Conservation (phyloP, 1,140 invertebrate species). For the Matsumurasca onukii region DNA sequence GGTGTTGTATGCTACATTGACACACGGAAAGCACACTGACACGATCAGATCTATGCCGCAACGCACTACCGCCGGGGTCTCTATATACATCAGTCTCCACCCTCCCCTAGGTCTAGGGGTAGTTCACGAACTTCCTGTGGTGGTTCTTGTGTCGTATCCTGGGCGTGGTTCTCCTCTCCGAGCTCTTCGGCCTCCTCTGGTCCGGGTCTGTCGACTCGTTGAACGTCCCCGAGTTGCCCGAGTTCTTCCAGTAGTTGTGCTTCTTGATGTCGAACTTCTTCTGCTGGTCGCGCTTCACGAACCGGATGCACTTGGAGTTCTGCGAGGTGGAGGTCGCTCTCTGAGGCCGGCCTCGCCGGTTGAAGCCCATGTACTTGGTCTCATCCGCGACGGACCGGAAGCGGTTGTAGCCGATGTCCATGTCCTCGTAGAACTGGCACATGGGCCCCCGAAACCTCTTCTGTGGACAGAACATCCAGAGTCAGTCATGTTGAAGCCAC, state of each 20-base stretch:
- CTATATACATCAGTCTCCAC: neutral
- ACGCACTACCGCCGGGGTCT: neutral
- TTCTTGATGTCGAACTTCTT: conserved; percentile 52
- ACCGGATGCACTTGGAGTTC: conserved; percentile 53
- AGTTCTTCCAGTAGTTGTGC: conserved; percentile 49
- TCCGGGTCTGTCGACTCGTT: conserved; percentile 35
- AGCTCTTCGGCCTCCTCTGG: conserved; percentile 36
- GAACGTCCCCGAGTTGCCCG: conserved; percentile 35
- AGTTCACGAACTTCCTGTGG: conserved; percentile 36
- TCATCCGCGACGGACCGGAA: conserved; percentile 52
- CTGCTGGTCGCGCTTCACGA: conserved; percentile 55
- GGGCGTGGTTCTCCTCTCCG: conserved; percentile 29
- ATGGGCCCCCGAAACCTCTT: conserved; percentile 50
- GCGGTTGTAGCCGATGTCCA: conserved; percentile 52
- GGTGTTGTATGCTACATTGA: conserved; percentile 15
- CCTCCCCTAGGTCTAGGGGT: neutral
- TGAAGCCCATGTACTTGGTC: conserved; percentile 53
- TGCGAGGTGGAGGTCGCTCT: conserved; percentile 41
- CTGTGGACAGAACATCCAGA: conserved; percentile 34
- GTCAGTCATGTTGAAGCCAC: too few species aligned
- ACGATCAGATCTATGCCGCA: neutral
- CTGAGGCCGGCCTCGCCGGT: conserved; percentile 52
- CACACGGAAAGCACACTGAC: conserved; percentile 8
- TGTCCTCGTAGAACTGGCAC: conserved; percentile 56
- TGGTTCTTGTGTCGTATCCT: conserved; percentile 28